Evolutionary conservation across 2,888 invertebrate genomes (phyloP), one percentile per base, ranked within the genome.

Genomic region (Synanthedon vespiformis): DNA sequence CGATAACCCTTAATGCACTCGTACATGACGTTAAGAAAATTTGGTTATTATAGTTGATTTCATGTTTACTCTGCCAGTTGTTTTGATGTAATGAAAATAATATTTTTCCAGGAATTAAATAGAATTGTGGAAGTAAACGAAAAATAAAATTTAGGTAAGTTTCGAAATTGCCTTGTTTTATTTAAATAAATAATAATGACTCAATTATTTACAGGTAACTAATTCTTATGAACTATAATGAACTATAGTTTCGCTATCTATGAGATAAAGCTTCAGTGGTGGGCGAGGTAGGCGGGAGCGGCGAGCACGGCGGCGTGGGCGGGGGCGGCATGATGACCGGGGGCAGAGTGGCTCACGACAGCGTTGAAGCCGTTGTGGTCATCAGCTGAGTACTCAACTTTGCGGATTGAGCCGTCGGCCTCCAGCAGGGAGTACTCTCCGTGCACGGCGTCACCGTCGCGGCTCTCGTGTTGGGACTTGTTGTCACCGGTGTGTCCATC

Each of bases 361-460:
- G 82, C 82, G 75, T 81, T 80, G 73, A 81, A 89, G 55, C 89
- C 89, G 58, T 75, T 77, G 77, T 89, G 88, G 65, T 86, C 87
- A 57, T 88, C 88, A 54, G 88, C 88, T 64, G 88, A 70, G 80
- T 89, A 89, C 64, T 88, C 74, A 55, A 89, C 89, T 53, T 67
- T 88, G 58, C 89, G 82, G 57, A 86, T 74, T 63, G 88, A 88
- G 62, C 89, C 89, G 63, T 89, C 89, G 54, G 89, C 85, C 68
- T 84, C 82, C 51, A 76, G 51, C 53, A 84, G 72, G n/a, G 79
- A 74, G 77, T 84, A 83, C 63, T 74, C 72, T 56, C 91, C 91
- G 66, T 89, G 88, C 58, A 92, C 91, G 52, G 84, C 89, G 65
- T 91, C 89, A 4, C 91, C 91, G 73, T 89, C 89, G 63, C 88